These are phyloP conservation scores for Agonum fuliginosum DNA, from an alignment of 2,888 invertebrate genomes.

Conservation along the genomic window DNA sequence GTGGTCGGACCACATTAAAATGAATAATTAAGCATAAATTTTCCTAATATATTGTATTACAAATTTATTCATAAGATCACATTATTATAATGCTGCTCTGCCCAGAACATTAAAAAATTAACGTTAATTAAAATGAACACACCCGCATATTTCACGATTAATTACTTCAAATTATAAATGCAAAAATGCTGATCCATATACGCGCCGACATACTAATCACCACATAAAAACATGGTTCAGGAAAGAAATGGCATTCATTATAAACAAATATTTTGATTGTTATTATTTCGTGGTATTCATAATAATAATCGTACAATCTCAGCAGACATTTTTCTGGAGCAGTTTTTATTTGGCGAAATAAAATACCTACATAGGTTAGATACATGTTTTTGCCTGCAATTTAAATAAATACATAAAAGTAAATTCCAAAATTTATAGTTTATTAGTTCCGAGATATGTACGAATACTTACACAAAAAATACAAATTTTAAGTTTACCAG, in stretches of 20 bases:
- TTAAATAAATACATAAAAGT: too few species aligned
- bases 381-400: too few species aligned
- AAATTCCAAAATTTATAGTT: too few species aligned
- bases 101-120: constrained; percentile 15
- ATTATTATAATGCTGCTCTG: neutral
- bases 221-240: neutral
- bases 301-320: neutral
- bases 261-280: constrained; percentile 17
- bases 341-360: too few species aligned
- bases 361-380: too few species aligned
- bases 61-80: constrained; percentile 19
- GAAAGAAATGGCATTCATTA: neutral
- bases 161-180: constrained; percentile 21
- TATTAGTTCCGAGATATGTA: too few species aligned
- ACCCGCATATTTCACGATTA: constrained; percentile 29
- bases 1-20: neutral
- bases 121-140: constrained; percentile 24
- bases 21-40: constrained; percentile 10
- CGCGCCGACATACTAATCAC: constrained; percentile 10
- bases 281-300: constrained; percentile 12
- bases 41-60: constrained; percentile 27
- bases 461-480: too few species aligned
- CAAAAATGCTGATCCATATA: constrained; percentile 15
- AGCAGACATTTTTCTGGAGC: too few species aligned
- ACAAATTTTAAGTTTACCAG: too few species aligned